Evolutionary conservation across 2,113 vertebrate species (phyloP).

Genomic region (Tupaia chinensis): DNA sequence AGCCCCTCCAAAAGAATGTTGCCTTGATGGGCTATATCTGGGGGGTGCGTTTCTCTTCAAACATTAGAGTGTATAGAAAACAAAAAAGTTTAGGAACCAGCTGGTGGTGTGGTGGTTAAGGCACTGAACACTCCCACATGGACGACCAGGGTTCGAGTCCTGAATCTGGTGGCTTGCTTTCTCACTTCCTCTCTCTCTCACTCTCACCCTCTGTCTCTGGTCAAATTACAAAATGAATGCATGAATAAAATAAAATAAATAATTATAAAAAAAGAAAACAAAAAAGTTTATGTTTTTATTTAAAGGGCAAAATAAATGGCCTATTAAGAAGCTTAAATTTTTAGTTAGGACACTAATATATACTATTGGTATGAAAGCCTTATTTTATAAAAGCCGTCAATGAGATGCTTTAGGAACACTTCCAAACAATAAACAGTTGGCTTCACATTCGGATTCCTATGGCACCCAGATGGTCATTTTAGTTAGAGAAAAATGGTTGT

Average conservation of each 20-base stretch:
- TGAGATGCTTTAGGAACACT: neutral
- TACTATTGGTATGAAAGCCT: neutral
- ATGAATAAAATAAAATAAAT: too few species aligned
- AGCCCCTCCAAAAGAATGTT: neutral
- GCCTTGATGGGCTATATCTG: neutral
- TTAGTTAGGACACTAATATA: neutral
- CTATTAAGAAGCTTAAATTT: neutral
- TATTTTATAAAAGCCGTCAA: neutral
- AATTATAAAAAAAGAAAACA: neutral
- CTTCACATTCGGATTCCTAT: neutral
- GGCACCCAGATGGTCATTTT: neutral
- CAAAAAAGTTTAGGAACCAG: neutral
- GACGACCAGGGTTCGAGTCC: too few species aligned
- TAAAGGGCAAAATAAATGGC: neutral
- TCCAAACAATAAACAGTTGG: neutral
- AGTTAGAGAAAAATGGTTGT: neutral
- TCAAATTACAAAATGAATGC: too few species aligned
- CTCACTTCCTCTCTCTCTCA: too few species aligned
- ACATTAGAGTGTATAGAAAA: neutral
- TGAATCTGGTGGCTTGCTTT: too few species aligned
- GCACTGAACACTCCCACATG: too few species aligned
- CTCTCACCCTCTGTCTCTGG: too few species aligned
- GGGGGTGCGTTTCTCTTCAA: neutral
- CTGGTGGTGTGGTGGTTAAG: too few species aligned
- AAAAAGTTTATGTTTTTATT: neutral